Base-by-base conservation (phyloP, 2,888 invertebrate species). In the Oscheius sp. region DNA sequence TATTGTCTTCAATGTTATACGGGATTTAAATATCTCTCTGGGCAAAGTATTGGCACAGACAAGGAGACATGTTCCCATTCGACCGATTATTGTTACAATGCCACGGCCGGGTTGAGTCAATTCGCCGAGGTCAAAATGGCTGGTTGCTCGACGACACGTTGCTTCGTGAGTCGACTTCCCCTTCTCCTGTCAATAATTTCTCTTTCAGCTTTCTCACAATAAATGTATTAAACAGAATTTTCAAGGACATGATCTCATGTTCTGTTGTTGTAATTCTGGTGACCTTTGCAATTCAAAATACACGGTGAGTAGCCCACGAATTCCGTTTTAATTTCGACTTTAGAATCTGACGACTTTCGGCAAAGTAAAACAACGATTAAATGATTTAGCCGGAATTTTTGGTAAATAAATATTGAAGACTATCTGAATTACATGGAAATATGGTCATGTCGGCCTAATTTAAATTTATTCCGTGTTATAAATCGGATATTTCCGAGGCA, bases 241-340 rank as follows among this genome's bases (percentile, higher is more conserved):
- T 21, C 76, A 72, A 21, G 80, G 80, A 25, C 75, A 66, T 25
- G 63, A 73, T 49, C 63, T 77, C 46, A 59, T 74, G 25, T 78
- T 80, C 49, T 80, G 80, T 49, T 80, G 80, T 49, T 80, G 80
- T 59, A 80, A 80, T 61, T 74, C 74, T n/a, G 80, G 80, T 13
- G 77, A 80, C 64, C 64, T 80, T 46, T 80, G 80, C 72, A 80
- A 80, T 63, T 80, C 80, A 6, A 80, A 80, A 56, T 25, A 73
- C 9, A 78, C 80, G 25, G 80, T 80, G 27, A 45, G 64, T 55
- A n/a, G 35, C 7, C 27, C 49, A 1, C 23, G 45, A 25, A 41
- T 9, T 13, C 29, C 9, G 12, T 25, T 1, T 49, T 1, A 21
- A 35, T 53, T 3, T 0, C 13, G 5, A 35, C 6, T 53, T 64